Conservation (phyloP, 2,113 vertebrate genomes). For the Seriola dumerili region DNA sequence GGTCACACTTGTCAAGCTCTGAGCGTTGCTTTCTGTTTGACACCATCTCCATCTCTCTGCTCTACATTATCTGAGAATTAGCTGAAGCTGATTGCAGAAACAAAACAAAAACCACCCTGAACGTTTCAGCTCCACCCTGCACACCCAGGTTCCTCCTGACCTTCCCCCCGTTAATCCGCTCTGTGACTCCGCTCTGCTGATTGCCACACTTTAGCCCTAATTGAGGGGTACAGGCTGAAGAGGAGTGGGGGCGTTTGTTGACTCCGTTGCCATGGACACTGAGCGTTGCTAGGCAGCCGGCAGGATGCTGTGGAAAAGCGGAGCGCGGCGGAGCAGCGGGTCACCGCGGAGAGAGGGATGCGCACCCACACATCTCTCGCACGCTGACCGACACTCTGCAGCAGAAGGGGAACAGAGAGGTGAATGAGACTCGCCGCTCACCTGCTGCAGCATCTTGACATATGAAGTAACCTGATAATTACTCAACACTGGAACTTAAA, state of each 20-base stretch:
- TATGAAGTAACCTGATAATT: background rate
- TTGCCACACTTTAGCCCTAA: conserved; percentile 79
- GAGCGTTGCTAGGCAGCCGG: conserved; percentile 84
- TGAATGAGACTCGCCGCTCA: conserved; percentile 4
- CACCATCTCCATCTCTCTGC: background rate
- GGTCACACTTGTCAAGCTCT: background rate
- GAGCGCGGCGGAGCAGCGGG: conserved; percentile 80
- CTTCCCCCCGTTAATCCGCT: conserved; percentile 45
- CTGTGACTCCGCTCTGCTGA: conserved; percentile 62
- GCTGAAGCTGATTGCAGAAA: conserved; percentile 20
- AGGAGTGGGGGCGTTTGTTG: conserved; percentile 84
- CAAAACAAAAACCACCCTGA: background rate
- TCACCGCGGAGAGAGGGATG: conserved; percentile 78
- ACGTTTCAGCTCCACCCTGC: conserved; percentile 28
- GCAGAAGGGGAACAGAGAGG: conserved; percentile 19
- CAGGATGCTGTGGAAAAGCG: conserved; percentile 82
- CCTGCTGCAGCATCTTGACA: conserved; percentile 10
- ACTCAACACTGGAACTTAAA: background rate
- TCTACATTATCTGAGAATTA: conserved; percentile 14
- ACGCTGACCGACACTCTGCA: conserved; percentile 55
- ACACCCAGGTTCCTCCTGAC: background rate
- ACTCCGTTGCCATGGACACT: conserved; percentile 84
- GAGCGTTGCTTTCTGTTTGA: conserved; percentile 8
- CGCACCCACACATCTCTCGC: conserved; percentile 78
- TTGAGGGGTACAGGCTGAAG: conserved; percentile 77